Evolutionary conservation across 1,140 invertebrate genomes (phyloP).

Genomic region (Homalodisca vitripennis): DNA sequence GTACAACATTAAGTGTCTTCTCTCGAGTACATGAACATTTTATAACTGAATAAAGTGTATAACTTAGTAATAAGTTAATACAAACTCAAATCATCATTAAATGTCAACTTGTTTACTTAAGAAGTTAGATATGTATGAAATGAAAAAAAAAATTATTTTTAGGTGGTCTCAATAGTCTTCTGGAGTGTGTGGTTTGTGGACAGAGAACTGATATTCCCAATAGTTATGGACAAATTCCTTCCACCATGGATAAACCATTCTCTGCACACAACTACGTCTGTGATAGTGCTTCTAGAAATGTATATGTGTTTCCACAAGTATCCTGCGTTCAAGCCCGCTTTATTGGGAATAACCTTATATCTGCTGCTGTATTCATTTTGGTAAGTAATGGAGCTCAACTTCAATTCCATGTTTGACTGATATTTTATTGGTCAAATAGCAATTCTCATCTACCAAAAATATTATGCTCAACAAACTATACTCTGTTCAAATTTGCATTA

Average conservation of each 20-base stretch:
- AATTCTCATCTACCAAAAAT: conserved; percentile 5
- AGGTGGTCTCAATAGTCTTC: conserved; percentile 84
- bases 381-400: conserved; percentile 48
- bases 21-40: too few relatives aligned
- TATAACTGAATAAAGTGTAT: too few relatives aligned
- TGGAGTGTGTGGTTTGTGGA: conserved; percentile 85
- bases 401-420: neutral
- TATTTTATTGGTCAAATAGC: neutral
- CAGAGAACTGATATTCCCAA: conserved; percentile 82
- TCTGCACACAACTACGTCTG: conserved; percentile 76
- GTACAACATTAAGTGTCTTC: too few relatives aligned
- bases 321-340: conserved; percentile 59
- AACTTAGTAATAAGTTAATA: too few relatives aligned
- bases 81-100: too few relatives aligned
- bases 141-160: too few relatives aligned
- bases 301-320: conserved; percentile 66
- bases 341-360: conserved; percentile 59
- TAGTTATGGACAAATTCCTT: conserved; percentile 70
- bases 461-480: neutral
- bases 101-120: too few relatives aligned
- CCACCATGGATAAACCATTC: conserved; percentile 87
- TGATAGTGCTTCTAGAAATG: conserved; percentile 70
- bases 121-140: too few relatives aligned
- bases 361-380: conserved; percentile 70
- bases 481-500: neutral